Evolutionary conservation across 2,888 invertebrate species (phyloP).

Genomic region (Cactoblastis cactorum): DNA sequence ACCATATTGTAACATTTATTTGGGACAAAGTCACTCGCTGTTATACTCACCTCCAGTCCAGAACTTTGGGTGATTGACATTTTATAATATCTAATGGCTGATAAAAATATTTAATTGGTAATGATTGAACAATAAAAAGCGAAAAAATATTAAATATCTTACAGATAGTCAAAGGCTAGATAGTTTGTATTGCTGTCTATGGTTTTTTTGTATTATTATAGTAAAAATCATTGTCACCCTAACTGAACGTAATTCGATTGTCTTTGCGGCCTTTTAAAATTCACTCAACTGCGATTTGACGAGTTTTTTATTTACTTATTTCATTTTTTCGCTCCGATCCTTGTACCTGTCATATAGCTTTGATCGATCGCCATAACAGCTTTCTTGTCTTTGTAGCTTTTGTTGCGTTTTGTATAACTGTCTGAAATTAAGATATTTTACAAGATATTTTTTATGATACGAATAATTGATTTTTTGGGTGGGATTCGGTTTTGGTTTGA

Average conservation of each 20-base stretch:
- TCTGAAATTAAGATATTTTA: not conserved
- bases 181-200: no score
- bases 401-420: conserved; percentile 12
- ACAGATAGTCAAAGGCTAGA: no score
- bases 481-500: not conserved
- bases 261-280: not conserved
- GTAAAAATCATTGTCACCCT: not conserved
- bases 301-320: not conserved
- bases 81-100: no score
- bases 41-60: no score
- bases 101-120: no score
- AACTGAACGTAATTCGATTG: conserved; percentile 2
- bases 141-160: no score
- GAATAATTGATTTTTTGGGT: not conserved
- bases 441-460: not conserved
- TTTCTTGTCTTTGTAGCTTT: conserved; percentile 13
- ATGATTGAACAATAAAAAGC: no score
- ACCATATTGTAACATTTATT: not conserved
- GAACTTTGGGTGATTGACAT: no score
- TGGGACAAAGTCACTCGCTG: no score
- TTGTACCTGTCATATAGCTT: conserved; percentile 29
- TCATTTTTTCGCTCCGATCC: not conserved
- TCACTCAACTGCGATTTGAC: not conserved
- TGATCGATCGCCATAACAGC: conserved; percentile 45
- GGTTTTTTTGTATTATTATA: no score